phyloP scores from a whole-genome alignment of 2,888 invertebrate species.

The Apodemia zela region DNA sequence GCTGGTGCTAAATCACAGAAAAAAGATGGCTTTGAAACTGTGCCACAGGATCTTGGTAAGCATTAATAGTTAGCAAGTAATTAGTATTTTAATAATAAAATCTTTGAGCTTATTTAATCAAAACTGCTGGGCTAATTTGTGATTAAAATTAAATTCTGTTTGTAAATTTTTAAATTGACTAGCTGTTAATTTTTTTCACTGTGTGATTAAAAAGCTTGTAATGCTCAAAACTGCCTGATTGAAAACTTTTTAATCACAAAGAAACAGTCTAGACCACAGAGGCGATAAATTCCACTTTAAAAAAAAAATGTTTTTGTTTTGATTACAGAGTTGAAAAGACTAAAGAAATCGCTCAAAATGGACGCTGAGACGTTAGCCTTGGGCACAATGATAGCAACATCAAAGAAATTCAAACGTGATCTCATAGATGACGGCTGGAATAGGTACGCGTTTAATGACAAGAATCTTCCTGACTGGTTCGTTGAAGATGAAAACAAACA shows the following conservation, averaged over 20 bases:
- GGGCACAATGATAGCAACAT: slow-evolving; percentile 94
- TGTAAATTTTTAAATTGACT: too few relatives aligned
- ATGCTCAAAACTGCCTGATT: too few relatives aligned
- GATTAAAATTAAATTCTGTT: too few relatives aligned
- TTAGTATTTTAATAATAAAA: too few relatives aligned
- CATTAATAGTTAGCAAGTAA: slow-evolving; percentile 3
- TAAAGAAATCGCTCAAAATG: slow-evolving; percentile 85
- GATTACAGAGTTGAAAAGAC: slow-evolving; percentile 60
- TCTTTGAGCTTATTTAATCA: too few relatives aligned
- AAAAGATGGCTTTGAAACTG: slow-evolving; percentile 84
- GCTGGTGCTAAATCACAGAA: slow-evolving; percentile 58
- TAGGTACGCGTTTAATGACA: slow-evolving; percentile 95
- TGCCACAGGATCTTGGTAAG: slow-evolving; percentile 79
- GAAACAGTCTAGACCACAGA: too few relatives aligned
- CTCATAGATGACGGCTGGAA: slow-evolving; percentile 95
- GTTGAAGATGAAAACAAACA: slow-evolving; percentile 95
- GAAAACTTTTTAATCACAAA: too few relatives aligned
- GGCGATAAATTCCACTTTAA: too few relatives aligned
- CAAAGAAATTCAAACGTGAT: slow-evolving; percentile 94
- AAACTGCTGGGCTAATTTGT: too few relatives aligned
- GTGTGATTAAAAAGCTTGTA: too few relatives aligned
- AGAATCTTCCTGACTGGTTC: slow-evolving; percentile 97
- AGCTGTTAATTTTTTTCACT: too few relatives aligned
- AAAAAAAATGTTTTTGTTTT: neutral
- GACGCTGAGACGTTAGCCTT: slow-evolving; percentile 94